Base-by-base conservation (phyloP, 2,888 invertebrate species). In the Muscina levida region DNA sequence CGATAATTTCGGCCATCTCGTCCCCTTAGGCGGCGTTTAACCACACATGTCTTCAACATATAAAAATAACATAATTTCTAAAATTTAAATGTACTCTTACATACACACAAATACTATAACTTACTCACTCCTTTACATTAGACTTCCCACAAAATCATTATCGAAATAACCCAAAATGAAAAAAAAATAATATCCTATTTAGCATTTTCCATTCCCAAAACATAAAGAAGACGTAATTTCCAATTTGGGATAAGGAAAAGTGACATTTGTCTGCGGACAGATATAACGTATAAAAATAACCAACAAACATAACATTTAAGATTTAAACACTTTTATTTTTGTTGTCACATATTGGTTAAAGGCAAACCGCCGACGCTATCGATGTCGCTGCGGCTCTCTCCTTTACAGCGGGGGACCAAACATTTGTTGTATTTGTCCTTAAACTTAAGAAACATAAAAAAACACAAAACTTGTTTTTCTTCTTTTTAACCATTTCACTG, bases 251-350 rank as follows among this genome's bases (percentile, higher is more conserved):
- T 26, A 59, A 57, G 31, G 46, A 22, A 17, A 44, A 15, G 11
- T 57, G 13, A 24, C 8, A 31, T 39, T 11, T 59, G 57, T 15
- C 8, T 5, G 31, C 10, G 22, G 24, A 1, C 26, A 65, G 42
- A 51, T 70, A 39, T 39, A 42, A 72, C 51, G n/a, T n/a, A n/a
- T n/a, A n/a, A n/a, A n/a, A n/a, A 5, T 5, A 15, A 67, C n/a
- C 11, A 2, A 11, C 22, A 22, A 31, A 65, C 72, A 72, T 57
- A 66, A 53, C 22, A 71, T 77, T 80, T 73, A 73, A 73, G 73
- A 71, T 70, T 62, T 76, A 80, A 70, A 66, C 66, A 73, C 57
- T 62, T n/a, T n/a, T n/a, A n/a, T n/a, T n/a, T 42, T 39, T 39
- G 37, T 22, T 13, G 62, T 8, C 19, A 37, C 19, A 62, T 42